Conservation (phyloP, 2,113 vertebrate species). For the Ammodytes dubius region DNA sequence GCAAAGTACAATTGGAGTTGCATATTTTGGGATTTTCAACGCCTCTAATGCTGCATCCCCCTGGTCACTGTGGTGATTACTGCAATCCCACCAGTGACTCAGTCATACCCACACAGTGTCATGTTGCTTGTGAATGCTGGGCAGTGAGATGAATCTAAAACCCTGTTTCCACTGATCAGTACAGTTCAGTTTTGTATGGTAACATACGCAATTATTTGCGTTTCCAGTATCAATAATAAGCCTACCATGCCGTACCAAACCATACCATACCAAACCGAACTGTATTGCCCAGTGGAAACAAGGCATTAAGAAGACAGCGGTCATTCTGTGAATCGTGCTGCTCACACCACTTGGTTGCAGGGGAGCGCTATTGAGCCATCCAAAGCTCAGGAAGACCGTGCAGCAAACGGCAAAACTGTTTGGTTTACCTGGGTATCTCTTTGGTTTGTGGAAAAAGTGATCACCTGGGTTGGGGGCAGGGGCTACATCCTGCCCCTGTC, state of each 20-base stretch:
- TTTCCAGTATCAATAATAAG: too few relatives aligned
- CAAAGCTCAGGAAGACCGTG: slow-evolving; percentile 83
- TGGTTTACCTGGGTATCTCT: slow-evolving; percentile 94
- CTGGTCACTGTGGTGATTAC: slow-evolving; percentile 19
- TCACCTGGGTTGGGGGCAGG: slow-evolving; percentile 97
- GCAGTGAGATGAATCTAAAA: slow-evolving; percentile 58
- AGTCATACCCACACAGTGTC: slow-evolving; percentile 38
- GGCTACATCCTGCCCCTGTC: slow-evolving; percentile 95
- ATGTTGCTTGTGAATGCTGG: slow-evolving; percentile 51
- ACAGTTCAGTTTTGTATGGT: too few relatives aligned
- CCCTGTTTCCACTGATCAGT: too few relatives aligned
- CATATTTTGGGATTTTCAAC: slow-evolving; percentile 19
- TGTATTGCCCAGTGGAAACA: too few relatives aligned
- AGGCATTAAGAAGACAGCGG: slow-evolving; percentile 39
- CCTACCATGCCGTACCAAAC: too few relatives aligned
- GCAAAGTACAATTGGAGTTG: not conserved
- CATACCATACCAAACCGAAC: too few relatives aligned
- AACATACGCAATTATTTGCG: too few relatives aligned
- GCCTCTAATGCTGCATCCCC: slow-evolving; percentile 12
- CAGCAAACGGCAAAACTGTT: slow-evolving; percentile 70
- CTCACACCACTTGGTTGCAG: slow-evolving; percentile 76
- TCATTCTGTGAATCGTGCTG: slow-evolving; percentile 74
- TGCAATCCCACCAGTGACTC: slow-evolving; percentile 30
- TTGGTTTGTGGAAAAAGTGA: slow-evolving; percentile 97
- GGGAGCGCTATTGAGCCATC: slow-evolving; percentile 74